Base-by-base conservation (phyloP, 2,888 invertebrate genomes). In the Pomacea canaliculata region DNA sequence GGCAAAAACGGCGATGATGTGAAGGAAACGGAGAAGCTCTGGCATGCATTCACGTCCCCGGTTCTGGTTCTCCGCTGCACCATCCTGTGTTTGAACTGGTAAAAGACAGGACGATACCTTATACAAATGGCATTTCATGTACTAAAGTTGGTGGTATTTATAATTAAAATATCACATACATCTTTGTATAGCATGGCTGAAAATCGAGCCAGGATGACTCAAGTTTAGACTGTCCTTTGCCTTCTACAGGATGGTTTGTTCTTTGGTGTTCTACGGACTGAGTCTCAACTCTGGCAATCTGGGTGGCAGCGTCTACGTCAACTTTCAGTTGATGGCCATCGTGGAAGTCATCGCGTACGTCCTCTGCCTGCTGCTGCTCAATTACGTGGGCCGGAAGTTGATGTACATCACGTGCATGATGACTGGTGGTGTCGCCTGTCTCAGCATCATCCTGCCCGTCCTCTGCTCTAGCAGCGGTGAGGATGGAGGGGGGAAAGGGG, bases 251-350 rank as follows among this genome's bases (percentile, higher is more conserved):
- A 73, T 82, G 19, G 86, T 86, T 1, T 83, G 83, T 19, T 80
- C 85, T 16, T 84, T 87, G 85, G 85, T 85, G 49, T 88, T 85
- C 66, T 87, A 87, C 70, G 87, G 85, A 3, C 82, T 88, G n/a
- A 81, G 85, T 10, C 79, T 87, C 16, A 85, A 86, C 72, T 80
- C 84, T 7, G 84, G 83, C 2, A 85, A 84, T 76, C 75, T 88
- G 10, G 83, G 84, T 56, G 88, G 88, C 0, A 82, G 84, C 74
- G 82, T 86, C 10, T 86, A 87, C 80, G 76, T 87, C 7, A 88
- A 88, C 83, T 86, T 87, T 77, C 79, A 83, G 66, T 81, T 88
- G 48, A 81, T 85, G 65, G 84, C 80, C 49, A 76, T 82, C 37
- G 84, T 86, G 72, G 88, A 88, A 69, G 73, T 85, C 10, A 80